Conservation (phyloP, 2,113 vertebrate genomes). For the Acinonyx jubatus region DNA sequence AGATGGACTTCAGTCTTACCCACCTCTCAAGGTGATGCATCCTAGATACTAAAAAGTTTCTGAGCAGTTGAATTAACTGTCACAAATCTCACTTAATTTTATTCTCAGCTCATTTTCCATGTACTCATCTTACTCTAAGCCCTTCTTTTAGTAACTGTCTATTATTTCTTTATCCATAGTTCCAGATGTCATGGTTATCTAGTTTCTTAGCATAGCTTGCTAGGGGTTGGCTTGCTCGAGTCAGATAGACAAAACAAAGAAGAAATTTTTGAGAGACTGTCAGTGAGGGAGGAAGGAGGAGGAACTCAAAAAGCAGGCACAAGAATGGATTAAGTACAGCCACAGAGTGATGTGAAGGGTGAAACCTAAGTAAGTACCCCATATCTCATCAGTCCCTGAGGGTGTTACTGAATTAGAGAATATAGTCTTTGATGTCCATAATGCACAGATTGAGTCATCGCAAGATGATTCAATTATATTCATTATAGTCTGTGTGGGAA, state of each 20-base stretch:
- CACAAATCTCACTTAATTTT: neutral
- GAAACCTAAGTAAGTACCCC: neutral
- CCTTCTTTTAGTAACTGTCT: neutral
- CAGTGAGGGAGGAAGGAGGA: neutral
- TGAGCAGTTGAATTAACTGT: constrained; percentile 12
- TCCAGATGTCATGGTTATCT: neutral
- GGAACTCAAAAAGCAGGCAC: neutral
- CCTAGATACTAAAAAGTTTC: neutral
- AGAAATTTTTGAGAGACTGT: neutral
- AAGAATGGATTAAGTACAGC: neutral
- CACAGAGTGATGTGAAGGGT: neutral
- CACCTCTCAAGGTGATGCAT: neutral
- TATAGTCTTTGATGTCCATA: neutral
- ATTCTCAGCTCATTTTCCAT: neutral
- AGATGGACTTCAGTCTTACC: neutral
- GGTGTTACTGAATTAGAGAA: neutral
- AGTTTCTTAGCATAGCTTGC: neutral
- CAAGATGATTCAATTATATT: neutral
- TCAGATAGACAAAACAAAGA: neutral
- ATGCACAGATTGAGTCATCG: neutral
- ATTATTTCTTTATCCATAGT: neutral
- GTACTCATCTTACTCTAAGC: neutral
- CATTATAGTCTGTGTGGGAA: neutral
- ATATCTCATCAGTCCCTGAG: neutral
- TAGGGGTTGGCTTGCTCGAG: neutral